Evolutionary conservation across 2,888 invertebrate species (phyloP), one percentile per base, ranked within the genome.

Genomic region (Phyllotreta striolata): DNA sequence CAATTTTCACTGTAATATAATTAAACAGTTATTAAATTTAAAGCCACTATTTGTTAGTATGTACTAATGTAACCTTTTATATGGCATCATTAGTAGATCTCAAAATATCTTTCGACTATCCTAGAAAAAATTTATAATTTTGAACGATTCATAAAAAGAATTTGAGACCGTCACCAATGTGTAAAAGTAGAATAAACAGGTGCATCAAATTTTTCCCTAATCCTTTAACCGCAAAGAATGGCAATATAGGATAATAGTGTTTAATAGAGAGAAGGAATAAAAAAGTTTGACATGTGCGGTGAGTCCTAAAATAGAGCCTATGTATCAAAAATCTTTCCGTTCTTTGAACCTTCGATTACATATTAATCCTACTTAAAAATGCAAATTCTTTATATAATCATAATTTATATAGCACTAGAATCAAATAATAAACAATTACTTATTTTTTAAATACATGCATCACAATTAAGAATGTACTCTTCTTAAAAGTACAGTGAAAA

Each of bases 301-400:
- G 62, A 55, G 49, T 60, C 49, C 60, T 62, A 67, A 24, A 70
- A 63, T 59, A 70, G 63, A 64, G 70, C 66, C 67, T 54, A 44
- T 60, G 13, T 24, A 24, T 24, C 24, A 24, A 9, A 13, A 40
- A 44, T 60, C 49, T 9, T 58, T 44, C 49, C 68, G 62, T 62
- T 69, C 63, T 67, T 63, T 66, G 67, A 66, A 70, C 75, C 76
- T 72, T 76, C 75, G 74, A 67, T 68, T 74, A 76, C 75, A 77
- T 71, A 72, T 70, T 74, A 75, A 77, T 75, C 73, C 78, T 78
- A 79, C 79, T 77, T 78, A 78, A 80, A 80, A 80, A 80, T 80
- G 80, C 80, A 80, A 77, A 72, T 71, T 70, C 65, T 69, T 73
- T 71, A 67, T 62, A 61, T 66, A 67, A 66, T 61, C 56, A 55